Percentiles rank a stretch among this genome's conserved stretches.
Evolutionary conservation across 2,113 vertebrate genomes (phyloP).

Genomic region (Aptenodytes patagonicus): DNA sequence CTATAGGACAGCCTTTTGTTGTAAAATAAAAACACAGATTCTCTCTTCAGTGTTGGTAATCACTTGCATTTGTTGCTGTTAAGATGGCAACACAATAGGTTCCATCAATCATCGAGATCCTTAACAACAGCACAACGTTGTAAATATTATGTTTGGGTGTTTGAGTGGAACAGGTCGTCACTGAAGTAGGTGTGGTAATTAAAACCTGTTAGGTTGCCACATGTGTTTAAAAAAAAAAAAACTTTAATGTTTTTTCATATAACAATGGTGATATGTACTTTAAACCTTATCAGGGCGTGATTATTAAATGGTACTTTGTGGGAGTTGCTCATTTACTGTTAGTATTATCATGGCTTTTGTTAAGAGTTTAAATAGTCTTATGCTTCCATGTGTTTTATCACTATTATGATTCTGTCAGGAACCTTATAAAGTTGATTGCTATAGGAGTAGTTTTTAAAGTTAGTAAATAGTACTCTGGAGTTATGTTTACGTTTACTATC

Average conservation of each 20-base stretch:
- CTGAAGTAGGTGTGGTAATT: slow-evolving; percentile 84
- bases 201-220: slow-evolving; percentile 77
- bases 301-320: slow-evolving; percentile 81
- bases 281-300: slow-evolving; percentile 85
- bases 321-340: slow-evolving; percentile 84
- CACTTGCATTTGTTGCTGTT: slow-evolving; percentile 66
- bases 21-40: slow-evolving; percentile 72
- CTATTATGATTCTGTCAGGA: slow-evolving; percentile 79
- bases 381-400: slow-evolving; percentile 79
- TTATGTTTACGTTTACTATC: slow-evolving; percentile 67
- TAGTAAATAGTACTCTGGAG: slow-evolving; percentile 71
- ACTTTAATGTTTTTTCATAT: slow-evolving; percentile 75
- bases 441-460: slow-evolving; percentile 64
- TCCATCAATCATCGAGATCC: slow-evolving; percentile 84
- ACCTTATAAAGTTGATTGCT: slow-evolving; percentile 78
- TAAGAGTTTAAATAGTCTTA: slow-evolving; percentile 81
- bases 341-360: slow-evolving; percentile 84
- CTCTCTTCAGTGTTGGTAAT: slow-evolving; percentile 69
- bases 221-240: slow-evolving; percentile 77
- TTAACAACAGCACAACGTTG: slow-evolving; percentile 77
- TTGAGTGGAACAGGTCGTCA: slow-evolving; percentile 81
- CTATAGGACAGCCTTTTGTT: slow-evolving; percentile 69
- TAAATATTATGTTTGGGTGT: slow-evolving; percentile 91
- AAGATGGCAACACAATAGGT: slow-evolving; percentile 75
- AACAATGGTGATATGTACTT: slow-evolving; percentile 79